A percentile compares a stretch with the other conserved stretches of the same genome.
Conservation (phyloP, 2,888 invertebrate genomes). For the Eristalis tenax region DNA sequence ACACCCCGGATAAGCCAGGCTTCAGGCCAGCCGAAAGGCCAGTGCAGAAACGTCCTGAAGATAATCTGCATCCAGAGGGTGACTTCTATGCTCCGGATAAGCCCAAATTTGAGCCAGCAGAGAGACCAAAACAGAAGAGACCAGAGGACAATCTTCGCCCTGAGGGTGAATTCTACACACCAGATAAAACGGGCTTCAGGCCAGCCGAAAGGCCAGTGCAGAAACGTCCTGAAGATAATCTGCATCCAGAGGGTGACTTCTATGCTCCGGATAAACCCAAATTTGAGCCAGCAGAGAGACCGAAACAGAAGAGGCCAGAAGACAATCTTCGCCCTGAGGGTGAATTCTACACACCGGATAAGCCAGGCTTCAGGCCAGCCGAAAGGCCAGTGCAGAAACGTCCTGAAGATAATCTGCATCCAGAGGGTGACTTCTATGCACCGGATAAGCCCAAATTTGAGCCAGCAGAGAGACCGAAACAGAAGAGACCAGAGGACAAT, state of each 20-base stretch:
- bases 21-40: conserved; percentile 80
- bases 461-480: conserved; percentile 80
- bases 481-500: conserved; percentile 82
- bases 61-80: conserved; percentile 84
- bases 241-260: conserved; percentile 83
- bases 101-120: conserved; percentile 82
- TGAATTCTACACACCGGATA: conserved; percentile 82
- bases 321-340: conserved; percentile 85
- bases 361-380: conserved; percentile 53
- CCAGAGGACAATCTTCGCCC: conserved; percentile 82
- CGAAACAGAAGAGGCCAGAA: conserved; percentile 82
- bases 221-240: conserved; percentile 82
- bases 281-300: conserved; percentile 75
- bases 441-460: conserved; percentile 77
- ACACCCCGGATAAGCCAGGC: conserved; percentile 77
- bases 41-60: conserved; percentile 80
- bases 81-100: conserved; percentile 80
- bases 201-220: conserved; percentile 82
- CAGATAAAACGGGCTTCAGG: conserved; percentile 79
- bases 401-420: conserved; percentile 81
- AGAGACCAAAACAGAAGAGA: conserved; percentile 82
- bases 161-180: conserved; percentile 82
- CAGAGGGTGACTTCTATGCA: conserved; percentile 74
- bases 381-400: conserved; percentile 81
- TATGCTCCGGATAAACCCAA: conserved; percentile 80